These are phyloP conservation scores for Crepidodera aurea DNA, from an alignment of 2,888 invertebrate genomes.

Conservation along the genomic window DNA sequence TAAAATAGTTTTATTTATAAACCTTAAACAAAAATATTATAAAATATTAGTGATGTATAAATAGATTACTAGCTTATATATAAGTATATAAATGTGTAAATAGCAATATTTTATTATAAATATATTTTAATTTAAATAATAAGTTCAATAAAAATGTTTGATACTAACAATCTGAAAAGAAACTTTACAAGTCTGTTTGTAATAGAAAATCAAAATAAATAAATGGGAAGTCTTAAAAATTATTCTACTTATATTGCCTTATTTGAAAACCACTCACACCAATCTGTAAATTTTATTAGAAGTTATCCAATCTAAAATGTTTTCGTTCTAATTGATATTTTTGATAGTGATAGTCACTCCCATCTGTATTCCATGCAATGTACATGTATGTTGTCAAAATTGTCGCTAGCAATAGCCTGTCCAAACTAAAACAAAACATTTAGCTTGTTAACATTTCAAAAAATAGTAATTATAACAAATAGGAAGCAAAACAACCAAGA, in stretches of 20 bases:
- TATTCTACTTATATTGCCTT: background rate
- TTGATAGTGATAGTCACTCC: constrained; percentile 67
- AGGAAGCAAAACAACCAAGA: too few relatives aligned
- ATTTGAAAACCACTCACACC: background rate
- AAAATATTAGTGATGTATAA: background rate
- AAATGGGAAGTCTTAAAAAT: too few relatives aligned
- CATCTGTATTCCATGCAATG: constrained; percentile 68
- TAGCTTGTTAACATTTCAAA: background rate
- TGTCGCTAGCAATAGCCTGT: constrained; percentile 65
- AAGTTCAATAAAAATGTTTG: too few relatives aligned
- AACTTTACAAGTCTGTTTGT: too few relatives aligned
- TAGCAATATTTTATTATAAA: background rate
- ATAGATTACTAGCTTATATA: background rate
- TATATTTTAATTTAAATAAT: background rate
- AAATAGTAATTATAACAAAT: background rate
- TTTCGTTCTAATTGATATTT: constrained; percentile 63
- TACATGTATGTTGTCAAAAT: constrained; percentile 68
- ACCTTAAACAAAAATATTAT: background rate
- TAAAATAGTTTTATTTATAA: background rate
- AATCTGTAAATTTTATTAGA: background rate
- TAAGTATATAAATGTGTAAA: too few relatives aligned
- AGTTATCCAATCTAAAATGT: constrained; percentile 59
- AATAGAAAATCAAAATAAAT: too few relatives aligned
- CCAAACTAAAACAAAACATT: constrained; percentile 63
- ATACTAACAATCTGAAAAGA: too few relatives aligned